These are phyloP conservation scores for Amia ocellicauda DNA, from an alignment of 2,113 vertebrate species.

Conservation along the genomic window DNA sequence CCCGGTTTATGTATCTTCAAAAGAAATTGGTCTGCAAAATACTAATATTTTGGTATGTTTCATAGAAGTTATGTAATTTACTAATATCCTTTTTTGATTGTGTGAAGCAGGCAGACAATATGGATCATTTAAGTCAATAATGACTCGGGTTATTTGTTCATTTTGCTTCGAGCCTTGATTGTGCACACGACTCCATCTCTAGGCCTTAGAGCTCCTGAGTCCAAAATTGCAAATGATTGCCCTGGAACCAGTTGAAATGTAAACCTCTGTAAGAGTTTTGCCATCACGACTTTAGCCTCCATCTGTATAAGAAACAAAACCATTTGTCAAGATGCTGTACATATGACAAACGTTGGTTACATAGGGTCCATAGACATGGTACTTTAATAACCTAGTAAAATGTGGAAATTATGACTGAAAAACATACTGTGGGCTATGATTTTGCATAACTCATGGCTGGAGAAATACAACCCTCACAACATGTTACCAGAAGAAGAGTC, in stretches of 20 bases:
- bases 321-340: not conserved
- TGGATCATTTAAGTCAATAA: no score
- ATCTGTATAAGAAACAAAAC: conserved; percentile 62
- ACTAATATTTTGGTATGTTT: no score
- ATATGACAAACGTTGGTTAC: not conserved
- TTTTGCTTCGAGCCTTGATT: conserved; percentile 55
- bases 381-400: not conserved
- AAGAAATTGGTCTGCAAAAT: no score
- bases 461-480: no score
- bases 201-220: conserved; percentile 69
- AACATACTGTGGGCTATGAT: no score
- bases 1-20: no score
- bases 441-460: no score
- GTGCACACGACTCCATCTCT: conserved; percentile 75
- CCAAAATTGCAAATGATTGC: conserved; percentile 73
- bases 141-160: no score
- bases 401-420: not conserved
- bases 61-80: no score
- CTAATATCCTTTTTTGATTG: no score
- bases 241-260: conserved; percentile 73
- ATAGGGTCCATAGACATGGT: not conserved
- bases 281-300: conserved; percentile 88
- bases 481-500: no score
- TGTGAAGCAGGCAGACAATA: no score
- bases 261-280: conserved; percentile 87